Conservation (phyloP, 2,888 invertebrate genomes). For the Eulithis prunata region DNA sequence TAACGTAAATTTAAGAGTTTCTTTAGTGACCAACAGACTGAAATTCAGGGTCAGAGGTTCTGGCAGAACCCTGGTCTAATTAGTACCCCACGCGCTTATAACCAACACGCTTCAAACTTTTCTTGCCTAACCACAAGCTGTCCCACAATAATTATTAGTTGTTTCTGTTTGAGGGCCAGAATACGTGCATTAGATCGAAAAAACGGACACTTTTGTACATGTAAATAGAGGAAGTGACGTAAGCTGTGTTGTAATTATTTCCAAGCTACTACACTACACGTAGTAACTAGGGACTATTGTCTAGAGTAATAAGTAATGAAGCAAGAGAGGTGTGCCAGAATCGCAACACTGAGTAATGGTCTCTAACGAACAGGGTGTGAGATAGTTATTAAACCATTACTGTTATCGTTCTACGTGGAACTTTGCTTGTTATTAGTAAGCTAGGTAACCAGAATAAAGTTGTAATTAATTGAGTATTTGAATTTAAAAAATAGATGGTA, state of each 20-base stretch:
- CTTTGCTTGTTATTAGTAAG: too few relatives aligned
- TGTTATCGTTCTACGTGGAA: neutral
- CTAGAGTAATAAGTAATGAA: conserved; percentile 4
- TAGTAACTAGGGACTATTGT: conserved; percentile 2
- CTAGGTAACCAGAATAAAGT: too few relatives aligned
- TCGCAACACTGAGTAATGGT: conserved; percentile 3
- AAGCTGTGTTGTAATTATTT: neutral
- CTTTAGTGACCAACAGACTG: conserved; percentile 1
- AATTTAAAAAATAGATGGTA: too few relatives aligned
- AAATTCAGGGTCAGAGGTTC: conserved; percentile 15
- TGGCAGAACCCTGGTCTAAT: conserved; percentile 18
- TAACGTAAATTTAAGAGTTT: neutral
- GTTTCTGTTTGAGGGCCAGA: conserved; percentile 15
- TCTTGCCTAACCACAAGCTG: conserved; percentile 17
- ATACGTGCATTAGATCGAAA: conserved; percentile 7
- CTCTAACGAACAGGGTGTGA: conserved; percentile 6
- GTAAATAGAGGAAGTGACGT: neutral
- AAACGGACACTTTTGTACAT: neutral
- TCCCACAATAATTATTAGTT: conserved; percentile 17
- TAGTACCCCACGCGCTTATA: conserved; percentile 19
- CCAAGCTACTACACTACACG: neutral
- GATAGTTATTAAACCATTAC: conserved; percentile 1
- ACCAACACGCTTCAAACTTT: conserved; percentile 23
- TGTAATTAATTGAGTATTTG: too few relatives aligned
- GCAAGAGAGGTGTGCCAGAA: conserved; percentile 2